Base-by-base conservation (phyloP, 2,888 invertebrate species). In the Cryptocephalus primarius region DNA sequence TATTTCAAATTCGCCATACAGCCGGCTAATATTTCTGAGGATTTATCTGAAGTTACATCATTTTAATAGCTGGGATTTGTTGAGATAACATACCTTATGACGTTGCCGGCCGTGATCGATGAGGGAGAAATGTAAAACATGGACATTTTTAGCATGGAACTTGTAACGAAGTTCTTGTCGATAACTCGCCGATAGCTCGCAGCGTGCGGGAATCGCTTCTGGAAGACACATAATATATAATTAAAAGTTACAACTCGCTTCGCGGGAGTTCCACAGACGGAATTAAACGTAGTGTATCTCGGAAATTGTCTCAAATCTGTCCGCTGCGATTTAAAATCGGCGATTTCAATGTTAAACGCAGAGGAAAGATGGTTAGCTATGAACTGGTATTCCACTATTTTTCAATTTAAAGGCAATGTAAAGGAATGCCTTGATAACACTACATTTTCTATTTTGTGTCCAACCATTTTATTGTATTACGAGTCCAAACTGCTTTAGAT, bases 21-120 rank as follows among this genome's bases (percentile, higher is more conserved):
- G 50, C 46, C 48, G 50, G 49, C 54, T 55, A 55, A 56, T 57
- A 59, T 56, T 55, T 58, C 50, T 52, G 46, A 53, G 48, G 51
- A 55, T 53, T 56, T 57, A 59, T 59, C 57, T 49, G 54, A 47
- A 50, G 55, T 57, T 59, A 54, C 55, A 57, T 59, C 59, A 57
- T 52, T 55, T 59, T 57, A 59, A 59, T 56, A 54, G 57, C 53
- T 42, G 39, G 55, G 58, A 54, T 55, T 53, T 51, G 55, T 52
- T 40, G 49, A 48, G 56, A 58, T 57, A 56, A 52, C 51, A 49
- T 54, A 49, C 51, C 51, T 48, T 44, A 46, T 54, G 54, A 56
- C 54, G 48, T 50, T 49, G 48, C 51, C 33, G 43, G 41, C 31
- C 49, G 44, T 57, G 57, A 57, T 54, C 48, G 48, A 57, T 55